Conservation (phyloP, 2,888 invertebrate species). For the Marasmarcha lunaedactyla region DNA sequence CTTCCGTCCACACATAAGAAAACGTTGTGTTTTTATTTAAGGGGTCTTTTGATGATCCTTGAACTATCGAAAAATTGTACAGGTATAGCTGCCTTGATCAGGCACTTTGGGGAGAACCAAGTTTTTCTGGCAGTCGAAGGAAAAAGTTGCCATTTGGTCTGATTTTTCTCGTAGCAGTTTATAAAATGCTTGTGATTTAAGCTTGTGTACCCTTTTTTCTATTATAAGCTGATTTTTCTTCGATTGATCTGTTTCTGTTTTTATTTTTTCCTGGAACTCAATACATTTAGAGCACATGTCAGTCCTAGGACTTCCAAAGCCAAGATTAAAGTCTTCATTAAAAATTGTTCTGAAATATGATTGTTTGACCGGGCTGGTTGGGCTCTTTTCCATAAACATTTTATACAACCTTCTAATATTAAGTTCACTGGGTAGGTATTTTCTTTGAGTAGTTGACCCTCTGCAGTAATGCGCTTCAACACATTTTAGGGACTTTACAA, state of each 20-base stretch:
- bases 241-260: constrained; percentile 2
- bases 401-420: constrained; percentile 14
- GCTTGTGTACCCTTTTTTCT: constrained; percentile 5
- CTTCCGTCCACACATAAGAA: constrained; percentile 24
- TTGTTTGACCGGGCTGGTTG: constrained; percentile 9
- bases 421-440: constrained; percentile 13
- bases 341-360: constrained; percentile 14
- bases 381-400: constrained; percentile 3
- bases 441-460: constrained; percentile 6
- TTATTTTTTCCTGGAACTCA: constrained; percentile 5
- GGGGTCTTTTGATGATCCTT: constrained; percentile 12
- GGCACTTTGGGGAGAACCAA: constrained; percentile 21
- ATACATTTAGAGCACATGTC: constrained; percentile 7
- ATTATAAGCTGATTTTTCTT: constrained; percentile 1
- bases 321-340: constrained; percentile 18
- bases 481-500: constrained; percentile 14
- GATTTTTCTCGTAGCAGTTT: constrained; percentile 1
- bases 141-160: constrained; percentile 10
- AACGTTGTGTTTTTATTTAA: constrained; percentile 13
- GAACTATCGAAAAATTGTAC: constrained; percentile 16
- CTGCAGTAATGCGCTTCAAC: constrained; percentile 15
- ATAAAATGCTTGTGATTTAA: constrained; percentile 4
- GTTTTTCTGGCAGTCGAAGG: constrained; percentile 27
- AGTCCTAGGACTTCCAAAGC: constrained; percentile 16
- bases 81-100: constrained; percentile 23